Base-by-base conservation (phyloP, 1,140 invertebrate genomes). In the Rhagoletis zephyria region DNA sequence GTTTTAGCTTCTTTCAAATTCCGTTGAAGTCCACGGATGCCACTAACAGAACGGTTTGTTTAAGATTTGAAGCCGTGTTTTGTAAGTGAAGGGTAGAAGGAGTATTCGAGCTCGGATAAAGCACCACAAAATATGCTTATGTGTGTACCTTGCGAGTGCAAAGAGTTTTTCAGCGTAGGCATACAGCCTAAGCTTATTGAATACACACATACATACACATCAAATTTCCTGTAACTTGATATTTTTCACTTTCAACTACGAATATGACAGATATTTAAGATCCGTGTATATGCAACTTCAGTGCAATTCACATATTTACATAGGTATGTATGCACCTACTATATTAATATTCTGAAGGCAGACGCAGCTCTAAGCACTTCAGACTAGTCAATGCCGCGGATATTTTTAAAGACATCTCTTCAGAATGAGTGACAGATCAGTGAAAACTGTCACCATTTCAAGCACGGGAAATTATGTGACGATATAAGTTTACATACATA, bases 191-290 rank as follows among this genome's bases (percentile, higher is more conserved):
- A 30, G 30, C 30, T 30, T 30, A 30, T 30, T 30, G 30, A 30
- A 30, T 30, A 30, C 30, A 30, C 30, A 30, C 1, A 30, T 30
- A 30, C 1, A 30, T 81, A 85, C n/a, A 60, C 30, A 85, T 85
- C 59, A 61, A 87, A 90, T 91, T 91, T 91, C 91, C 91, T 91
- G 91, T 91, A 90, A 91, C 90, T 86, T 88, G 91, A 91, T 91
- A 91, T 91, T 91, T 91, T 91, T 90, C 90, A 91, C 91, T 92
- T 91, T 88, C 59, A 89, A 90, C 88, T 92, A 91, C 90, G 90
- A 91, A 91, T 91, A 90, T 91, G 91, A 91, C 90, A 87, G 85
- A 86, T 63, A 59, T 61, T 64, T 45, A 48, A 74, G 42, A 45
- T 48, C 40, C 16, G 42, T 48, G 67, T 48, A 30, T 74, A 74